phyloP scores from a whole-genome alignment of 2,113 vertebrate genomes.

The Menidia beryllina region DNA sequence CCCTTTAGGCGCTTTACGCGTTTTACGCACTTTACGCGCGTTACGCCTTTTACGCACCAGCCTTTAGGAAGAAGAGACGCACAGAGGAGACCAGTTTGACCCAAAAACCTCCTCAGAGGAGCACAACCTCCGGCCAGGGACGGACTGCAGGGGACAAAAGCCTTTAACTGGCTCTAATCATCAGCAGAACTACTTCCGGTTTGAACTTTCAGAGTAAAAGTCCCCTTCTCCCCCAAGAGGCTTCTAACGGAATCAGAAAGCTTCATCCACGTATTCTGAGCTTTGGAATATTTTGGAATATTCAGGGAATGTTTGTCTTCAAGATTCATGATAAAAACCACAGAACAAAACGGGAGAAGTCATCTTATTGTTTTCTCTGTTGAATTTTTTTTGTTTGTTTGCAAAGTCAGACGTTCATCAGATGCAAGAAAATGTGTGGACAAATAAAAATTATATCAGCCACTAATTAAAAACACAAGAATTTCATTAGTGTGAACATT shows the following conservation, averaged over 20 bases:
- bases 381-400: too few species aligned
- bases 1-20: conserved; percentile 11
- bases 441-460: too few species aligned
- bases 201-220: conserved; percentile 62
- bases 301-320: too few species aligned
- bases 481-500: too few species aligned
- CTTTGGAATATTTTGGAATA: too few species aligned
- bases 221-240: not conserved
- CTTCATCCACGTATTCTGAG: too few species aligned
- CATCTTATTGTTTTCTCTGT: too few species aligned
- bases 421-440: too few species aligned
- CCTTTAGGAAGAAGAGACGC: not conserved
- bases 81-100: not conserved
- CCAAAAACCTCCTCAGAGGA: not conserved
- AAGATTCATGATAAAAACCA: too few species aligned
- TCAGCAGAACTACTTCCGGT: conserved; percentile 1
- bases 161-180: not conserved
- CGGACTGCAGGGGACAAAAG: not conserved
- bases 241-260: not conserved
- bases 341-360: too few species aligned
- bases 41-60: not conserved
- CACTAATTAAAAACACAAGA: too few species aligned
- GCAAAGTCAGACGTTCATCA: too few species aligned
- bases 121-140: conserved; percentile 22
- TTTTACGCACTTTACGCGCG: conserved; percentile 23